phyloP scores from a whole-genome alignment of 1,140 invertebrate genomes.

The Drosophila bocki region DNA sequence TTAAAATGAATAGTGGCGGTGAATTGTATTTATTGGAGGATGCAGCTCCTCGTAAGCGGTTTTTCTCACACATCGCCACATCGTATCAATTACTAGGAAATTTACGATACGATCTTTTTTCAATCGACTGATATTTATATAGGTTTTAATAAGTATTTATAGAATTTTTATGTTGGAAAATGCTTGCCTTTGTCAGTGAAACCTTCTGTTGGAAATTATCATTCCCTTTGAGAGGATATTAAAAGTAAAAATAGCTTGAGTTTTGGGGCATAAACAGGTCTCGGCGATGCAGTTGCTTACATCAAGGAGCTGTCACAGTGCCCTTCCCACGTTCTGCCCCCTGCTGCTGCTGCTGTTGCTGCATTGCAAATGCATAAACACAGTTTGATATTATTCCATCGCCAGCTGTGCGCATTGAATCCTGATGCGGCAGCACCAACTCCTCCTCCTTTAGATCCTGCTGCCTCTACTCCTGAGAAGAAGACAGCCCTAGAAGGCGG shows the following conservation, averaged over 20 bases:
- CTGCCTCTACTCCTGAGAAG: slow-evolving; percentile 4
- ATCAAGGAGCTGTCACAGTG: slow-evolving; percentile 56
- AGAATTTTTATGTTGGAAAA: not conserved
- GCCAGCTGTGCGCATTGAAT: slow-evolving; percentile 76
- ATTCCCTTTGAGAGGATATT: slow-evolving; percentile 6
- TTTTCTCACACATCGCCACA: slow-evolving; percentile 1
- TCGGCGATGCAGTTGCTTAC: slow-evolving; percentile 48
- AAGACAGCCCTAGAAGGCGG: slow-evolving; percentile 31
- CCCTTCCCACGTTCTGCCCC: slow-evolving; percentile 9
- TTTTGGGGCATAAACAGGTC: not conserved
- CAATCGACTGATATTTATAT: not conserved
- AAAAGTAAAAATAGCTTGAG: slow-evolving; percentile 9
- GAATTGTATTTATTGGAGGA: not conserved
- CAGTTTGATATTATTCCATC: slow-evolving; percentile 80
- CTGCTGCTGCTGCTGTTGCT: slow-evolving; percentile 42
- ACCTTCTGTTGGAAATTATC: slow-evolving; percentile 5
- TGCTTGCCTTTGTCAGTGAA: not conserved
- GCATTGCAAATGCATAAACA: slow-evolving; percentile 82
- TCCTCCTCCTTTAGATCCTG: not conserved
- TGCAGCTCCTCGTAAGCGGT: not conserved
- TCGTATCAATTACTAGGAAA: slow-evolving; percentile 55
- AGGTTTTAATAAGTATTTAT: not conserved
- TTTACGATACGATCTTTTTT: not conserved
- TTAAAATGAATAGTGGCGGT: slow-evolving; percentile 2
- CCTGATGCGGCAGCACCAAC: slow-evolving; percentile 26